Percentiles rank a stretch among this genome's conserved stretches.
These are phyloP conservation scores for Nesoenas mayeri DNA, from an alignment of 2,113 vertebrate genomes.

Conservation along the genomic window DNA sequence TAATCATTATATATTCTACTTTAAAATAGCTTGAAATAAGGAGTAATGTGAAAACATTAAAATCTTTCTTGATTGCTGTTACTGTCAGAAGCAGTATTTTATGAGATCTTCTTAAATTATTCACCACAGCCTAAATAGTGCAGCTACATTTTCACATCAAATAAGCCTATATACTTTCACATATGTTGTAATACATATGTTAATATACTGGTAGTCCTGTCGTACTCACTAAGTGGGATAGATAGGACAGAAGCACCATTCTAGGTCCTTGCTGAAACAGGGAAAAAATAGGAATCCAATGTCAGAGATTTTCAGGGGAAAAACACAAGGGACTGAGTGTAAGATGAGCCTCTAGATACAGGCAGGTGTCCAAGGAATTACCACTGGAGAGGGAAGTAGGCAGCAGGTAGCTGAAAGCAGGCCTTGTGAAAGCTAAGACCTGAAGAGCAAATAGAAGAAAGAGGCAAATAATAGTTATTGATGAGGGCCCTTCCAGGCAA, in stretches of 20 bases:
- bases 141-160: background rate
- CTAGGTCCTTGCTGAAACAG: background rate
- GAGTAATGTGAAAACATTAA: background rate
- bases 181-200: background rate
- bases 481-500: background rate
- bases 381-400: background rate
- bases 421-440: background rate
- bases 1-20: background rate
- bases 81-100: background rate
- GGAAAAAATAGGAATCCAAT: background rate
- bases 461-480: background rate
- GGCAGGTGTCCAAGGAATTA: background rate
- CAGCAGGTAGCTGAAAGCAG: background rate
- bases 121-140: background rate
- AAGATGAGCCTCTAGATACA: background rate
- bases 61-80: background rate
- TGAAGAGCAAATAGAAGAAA: background rate
- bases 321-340: background rate
- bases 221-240: background rate
- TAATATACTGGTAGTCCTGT: background rate
- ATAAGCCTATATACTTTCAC: background rate
- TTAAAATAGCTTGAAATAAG: constrained; percentile 6
- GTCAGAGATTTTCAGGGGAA: background rate
- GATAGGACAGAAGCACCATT: background rate
- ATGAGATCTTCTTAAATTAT: background rate